These are phyloP conservation scores for Agrochola litura DNA, from an alignment of 2,888 invertebrate species.

Conservation along the genomic window DNA sequence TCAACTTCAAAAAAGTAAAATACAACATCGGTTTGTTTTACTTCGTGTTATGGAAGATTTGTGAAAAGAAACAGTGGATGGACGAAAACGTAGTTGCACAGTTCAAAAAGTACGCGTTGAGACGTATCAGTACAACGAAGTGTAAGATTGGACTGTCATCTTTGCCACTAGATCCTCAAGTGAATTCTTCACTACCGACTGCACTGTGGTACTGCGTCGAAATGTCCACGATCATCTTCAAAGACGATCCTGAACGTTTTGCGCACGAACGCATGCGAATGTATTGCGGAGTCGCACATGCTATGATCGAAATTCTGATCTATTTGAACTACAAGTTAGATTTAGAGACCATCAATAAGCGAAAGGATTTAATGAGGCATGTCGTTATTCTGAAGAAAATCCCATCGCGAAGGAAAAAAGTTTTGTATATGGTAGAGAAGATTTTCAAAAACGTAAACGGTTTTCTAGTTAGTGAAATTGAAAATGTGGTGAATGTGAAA, in stretches of 20 bases:
- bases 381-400: slow-evolving; percentile 27
- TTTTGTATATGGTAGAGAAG: slow-evolving; percentile 49
- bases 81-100: slow-evolving; percentile 73
- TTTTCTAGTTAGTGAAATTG: slow-evolving; percentile 70
- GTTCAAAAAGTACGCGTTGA: slow-evolving; percentile 72
- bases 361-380: slow-evolving; percentile 27
- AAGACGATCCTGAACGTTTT: slow-evolving; percentile 67
- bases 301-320: slow-evolving; percentile 72
- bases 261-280: slow-evolving; percentile 71
- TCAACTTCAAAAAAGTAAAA: slow-evolving; percentile 70
- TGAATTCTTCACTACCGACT: slow-evolving; percentile 65
- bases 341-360: slow-evolving; percentile 59
- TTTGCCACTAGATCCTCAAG: slow-evolving; percentile 72
- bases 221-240: slow-evolving; percentile 71
- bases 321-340: slow-evolving; percentile 70
- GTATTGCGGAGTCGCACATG: slow-evolving; percentile 64
- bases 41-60: slow-evolving; percentile 74
- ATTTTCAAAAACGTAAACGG: slow-evolving; percentile 71
- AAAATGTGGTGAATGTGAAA: slow-evolving; percentile 62
- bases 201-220: slow-evolving; percentile 77
- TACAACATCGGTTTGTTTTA: slow-evolving; percentile 75
- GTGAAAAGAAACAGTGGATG: slow-evolving; percentile 77
- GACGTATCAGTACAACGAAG: slow-evolving; percentile 69
- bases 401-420: slow-evolving; percentile 17
- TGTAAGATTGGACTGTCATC: slow-evolving; percentile 74